phyloP scores from a whole-genome alignment of 2,113 vertebrate genomes.

The Lampris megalopsis region DNA sequence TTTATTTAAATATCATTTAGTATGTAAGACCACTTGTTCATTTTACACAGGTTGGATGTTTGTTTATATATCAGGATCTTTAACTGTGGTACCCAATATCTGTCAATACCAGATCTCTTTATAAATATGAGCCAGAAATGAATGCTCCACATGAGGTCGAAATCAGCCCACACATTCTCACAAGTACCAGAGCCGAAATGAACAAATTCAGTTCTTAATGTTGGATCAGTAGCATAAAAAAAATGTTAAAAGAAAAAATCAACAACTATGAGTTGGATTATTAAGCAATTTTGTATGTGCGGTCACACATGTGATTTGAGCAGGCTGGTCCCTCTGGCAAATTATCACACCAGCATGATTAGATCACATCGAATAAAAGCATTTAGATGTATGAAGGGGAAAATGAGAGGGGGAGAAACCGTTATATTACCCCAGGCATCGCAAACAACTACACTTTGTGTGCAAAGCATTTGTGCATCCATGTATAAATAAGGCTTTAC shows the following conservation, averaged over 20 bases:
- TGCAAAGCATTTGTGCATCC: not conserved
- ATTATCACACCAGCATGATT: slow-evolving; percentile 4
- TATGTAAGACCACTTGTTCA: not conserved
- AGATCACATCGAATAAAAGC: slow-evolving; percentile 4
- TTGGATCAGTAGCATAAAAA: too few relatives aligned
- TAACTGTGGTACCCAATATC: not conserved
- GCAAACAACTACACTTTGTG: not conserved
- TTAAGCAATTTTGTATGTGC: slow-evolving; percentile 1
- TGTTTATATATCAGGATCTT: not conserved
- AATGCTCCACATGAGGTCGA: not conserved
- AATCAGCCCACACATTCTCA: not conserved
- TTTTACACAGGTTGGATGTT: not conserved
- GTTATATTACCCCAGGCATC: not conserved
- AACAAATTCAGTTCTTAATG: not conserved
- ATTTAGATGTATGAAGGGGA: too few relatives aligned
- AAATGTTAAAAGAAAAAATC: too few relatives aligned
- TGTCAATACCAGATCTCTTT: not conserved
- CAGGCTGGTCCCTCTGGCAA: not conserved
- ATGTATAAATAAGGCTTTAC: not conserved
- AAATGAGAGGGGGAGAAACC: not conserved
- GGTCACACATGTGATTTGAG: not conserved
- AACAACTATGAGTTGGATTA: not conserved
- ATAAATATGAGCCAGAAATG: not conserved
- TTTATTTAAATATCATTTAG: not conserved
- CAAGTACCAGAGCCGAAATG: not conserved